A percentile compares a stretch with the other conserved stretches of the same genome.
Conservation (phyloP, 2,113 vertebrate species). For the Bagarius yarrelli region DNA sequence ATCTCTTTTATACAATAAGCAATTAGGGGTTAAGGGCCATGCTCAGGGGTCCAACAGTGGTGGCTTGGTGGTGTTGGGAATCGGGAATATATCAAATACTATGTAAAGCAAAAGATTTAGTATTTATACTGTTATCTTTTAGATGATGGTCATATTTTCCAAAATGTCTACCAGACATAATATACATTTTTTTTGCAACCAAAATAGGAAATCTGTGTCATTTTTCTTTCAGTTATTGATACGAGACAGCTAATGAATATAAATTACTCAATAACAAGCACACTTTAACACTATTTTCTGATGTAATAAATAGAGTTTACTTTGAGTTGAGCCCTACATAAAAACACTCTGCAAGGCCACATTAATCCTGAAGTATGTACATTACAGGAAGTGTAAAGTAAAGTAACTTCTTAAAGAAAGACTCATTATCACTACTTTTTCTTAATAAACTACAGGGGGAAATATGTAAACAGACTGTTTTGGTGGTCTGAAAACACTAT, state of each 20-base stretch:
- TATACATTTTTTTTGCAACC: background rate
- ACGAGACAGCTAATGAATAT: background rate
- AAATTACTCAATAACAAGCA: background rate
- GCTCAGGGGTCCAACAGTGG: too few relatives aligned
- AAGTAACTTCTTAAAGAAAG: background rate
- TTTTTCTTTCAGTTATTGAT: slow-evolving; percentile 14
- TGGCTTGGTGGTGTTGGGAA: too few relatives aligned
- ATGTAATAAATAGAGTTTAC: slow-evolving; percentile 10
- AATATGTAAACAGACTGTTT: slow-evolving; percentile 30
- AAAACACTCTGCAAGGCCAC: slow-evolving; percentile 57
- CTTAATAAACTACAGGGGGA: background rate
- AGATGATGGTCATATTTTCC: slow-evolving; percentile 23
- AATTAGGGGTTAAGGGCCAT: too few relatives aligned
- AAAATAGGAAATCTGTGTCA: slow-evolving; percentile 7
- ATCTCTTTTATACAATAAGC: too few relatives aligned
- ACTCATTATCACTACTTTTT: slow-evolving; percentile 10
- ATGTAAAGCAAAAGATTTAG: slow-evolving; percentile 8
- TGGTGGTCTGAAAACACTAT: background rate
- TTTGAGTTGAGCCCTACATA: background rate
- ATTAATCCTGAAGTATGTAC: slow-evolving; percentile 59
- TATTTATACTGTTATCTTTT: slow-evolving; percentile 35
- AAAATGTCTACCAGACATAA: background rate
- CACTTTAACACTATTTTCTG: background rate
- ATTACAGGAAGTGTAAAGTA: slow-evolving; percentile 39
- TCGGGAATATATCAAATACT: too few relatives aligned